Evolutionary conservation across 2,113 vertebrate species (phyloP), one percentile per base, ranked within the genome.

Genomic region (Arvicanthis niloticus): DNA sequence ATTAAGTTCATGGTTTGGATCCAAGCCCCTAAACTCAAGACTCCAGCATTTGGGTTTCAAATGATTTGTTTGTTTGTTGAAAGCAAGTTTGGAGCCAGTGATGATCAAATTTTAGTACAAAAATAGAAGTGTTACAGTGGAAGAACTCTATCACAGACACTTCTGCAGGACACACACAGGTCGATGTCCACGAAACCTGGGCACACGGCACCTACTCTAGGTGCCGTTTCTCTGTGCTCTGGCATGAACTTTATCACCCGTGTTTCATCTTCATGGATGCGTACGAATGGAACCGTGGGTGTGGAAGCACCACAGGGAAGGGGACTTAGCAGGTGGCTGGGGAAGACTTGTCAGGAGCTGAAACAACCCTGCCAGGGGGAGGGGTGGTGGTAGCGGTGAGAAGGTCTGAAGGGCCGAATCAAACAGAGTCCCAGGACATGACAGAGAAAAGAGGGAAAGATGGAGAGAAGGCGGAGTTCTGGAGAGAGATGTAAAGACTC

Each of bases 381-480:
- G 37, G n/a, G 19, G 19, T 7, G 68, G 37, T 16, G 34, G 37
- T 21, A 72, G 62, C 12, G 1, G 58, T 78, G 76, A 81, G 56
- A 56, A 9, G 1, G 21, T 37, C 78, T 81, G 5, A 6, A 40
- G 13, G 31, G 51, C 48, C 21, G 51, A 56, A 5, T 58, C 78
- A 56, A 58, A 58, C 42, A 91, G 40, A 86, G 88, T 60, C 56
- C 48, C 4, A 80, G 48, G 16, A 72, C 12, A 21, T 77, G 42
- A 65, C 48, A 91, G 91, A 62, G 22, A 24, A 73, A 75, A 95
- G 56, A 86, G 77, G 31, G 29, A 48, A 89, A 97, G 40, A 73
- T 37, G 80, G 60, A 76, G 88, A 72, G 65, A n/a, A 86, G 84
- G 53, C 56, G 73, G 89, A 40, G 13, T 60, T 56, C 19, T 1